Evolutionary conservation across 2,113 vertebrate species (phyloP).

Genomic region (Neodon shergylaensis): DNA sequence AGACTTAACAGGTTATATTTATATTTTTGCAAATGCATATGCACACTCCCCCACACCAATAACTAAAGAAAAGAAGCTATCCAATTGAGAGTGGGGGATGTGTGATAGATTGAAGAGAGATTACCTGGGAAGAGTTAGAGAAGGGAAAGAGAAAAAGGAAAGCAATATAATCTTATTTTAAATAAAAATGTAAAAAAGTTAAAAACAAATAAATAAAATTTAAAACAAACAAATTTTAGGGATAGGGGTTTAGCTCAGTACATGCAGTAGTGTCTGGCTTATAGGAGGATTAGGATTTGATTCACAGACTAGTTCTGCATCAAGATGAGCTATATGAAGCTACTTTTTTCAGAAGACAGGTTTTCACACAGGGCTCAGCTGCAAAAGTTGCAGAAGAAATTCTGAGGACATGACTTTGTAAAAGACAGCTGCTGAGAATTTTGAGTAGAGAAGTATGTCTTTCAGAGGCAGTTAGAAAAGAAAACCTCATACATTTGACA

Average conservation of each 20-base stretch:
- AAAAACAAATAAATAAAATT: neutral
- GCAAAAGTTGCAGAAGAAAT: neutral
- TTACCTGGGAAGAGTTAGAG: neutral
- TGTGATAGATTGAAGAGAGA: neutral
- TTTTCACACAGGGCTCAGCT: neutral
- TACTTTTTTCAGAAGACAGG: neutral
- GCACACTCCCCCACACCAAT: neutral
- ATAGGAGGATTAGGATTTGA: neutral
- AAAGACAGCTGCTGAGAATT: neutral
- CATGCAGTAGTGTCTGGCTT: neutral
- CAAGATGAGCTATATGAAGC: neutral
- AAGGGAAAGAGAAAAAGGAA: neutral
- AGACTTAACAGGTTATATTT: neutral
- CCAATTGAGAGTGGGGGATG: neutral
- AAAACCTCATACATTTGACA: neutral
- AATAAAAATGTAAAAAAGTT: neutral
- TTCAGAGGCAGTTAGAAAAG: neutral
- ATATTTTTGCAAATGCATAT: neutral
- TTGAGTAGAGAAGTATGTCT: neutral
- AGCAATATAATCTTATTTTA: neutral
- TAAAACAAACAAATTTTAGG: neutral
- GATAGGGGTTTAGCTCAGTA: neutral
- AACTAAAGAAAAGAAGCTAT: neutral
- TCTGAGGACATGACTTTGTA: neutral
- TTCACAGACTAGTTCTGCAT: neutral